Evolutionary conservation across 2,113 vertebrate genomes (phyloP).

Genomic region (Phylloscopus trochiloides): DNA sequence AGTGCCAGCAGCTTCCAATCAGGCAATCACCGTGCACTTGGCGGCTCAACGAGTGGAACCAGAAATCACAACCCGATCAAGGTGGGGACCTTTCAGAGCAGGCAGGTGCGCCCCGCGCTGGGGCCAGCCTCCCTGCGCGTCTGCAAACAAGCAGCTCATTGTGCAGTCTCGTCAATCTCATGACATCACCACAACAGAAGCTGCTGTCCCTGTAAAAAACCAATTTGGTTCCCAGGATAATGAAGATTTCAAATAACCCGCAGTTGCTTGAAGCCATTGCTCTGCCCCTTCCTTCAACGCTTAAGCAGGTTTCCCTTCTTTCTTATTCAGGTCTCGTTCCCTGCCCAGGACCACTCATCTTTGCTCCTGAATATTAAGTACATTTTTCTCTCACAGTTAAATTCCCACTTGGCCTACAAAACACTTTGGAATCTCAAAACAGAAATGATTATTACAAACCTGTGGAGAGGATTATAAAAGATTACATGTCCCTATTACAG

Average conservation of each 20-base stretch:
- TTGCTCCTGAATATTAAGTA: conserved; percentile 54
- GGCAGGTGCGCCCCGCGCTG: not conserved
- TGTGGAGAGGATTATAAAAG: conserved; percentile 61
- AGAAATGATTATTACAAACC: conserved; percentile 52
- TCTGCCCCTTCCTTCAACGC: conserved; percentile 19
- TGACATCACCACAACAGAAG: conserved; percentile 55
- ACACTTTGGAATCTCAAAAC: conserved; percentile 38
- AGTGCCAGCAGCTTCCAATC: not conserved
- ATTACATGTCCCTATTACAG: conserved; percentile 47
- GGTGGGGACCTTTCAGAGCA: not conserved
- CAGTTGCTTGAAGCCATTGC: not conserved
- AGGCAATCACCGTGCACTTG: fast-evolving
- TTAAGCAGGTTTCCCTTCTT: conserved; percentile 7
- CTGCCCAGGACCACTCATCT: not conserved
- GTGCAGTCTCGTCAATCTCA: conserved; percentile 8
- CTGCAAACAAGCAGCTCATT: conserved; percentile 49
- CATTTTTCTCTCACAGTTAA: conserved; percentile 21
- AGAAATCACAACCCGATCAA: not conserved
- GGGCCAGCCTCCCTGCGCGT: not conserved
- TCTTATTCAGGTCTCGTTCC: conserved; percentile 2
- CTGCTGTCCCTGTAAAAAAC: not conserved
- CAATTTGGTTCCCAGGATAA: conserved; percentile 60
- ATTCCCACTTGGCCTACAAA: conserved; percentile 44
- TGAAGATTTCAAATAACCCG: conserved; percentile 8
- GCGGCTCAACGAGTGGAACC: not conserved